Evolutionary conservation across 2,888 invertebrate genomes (phyloP), one percentile per base, ranked within the genome.

Genomic region (Thereva unica): DNA sequence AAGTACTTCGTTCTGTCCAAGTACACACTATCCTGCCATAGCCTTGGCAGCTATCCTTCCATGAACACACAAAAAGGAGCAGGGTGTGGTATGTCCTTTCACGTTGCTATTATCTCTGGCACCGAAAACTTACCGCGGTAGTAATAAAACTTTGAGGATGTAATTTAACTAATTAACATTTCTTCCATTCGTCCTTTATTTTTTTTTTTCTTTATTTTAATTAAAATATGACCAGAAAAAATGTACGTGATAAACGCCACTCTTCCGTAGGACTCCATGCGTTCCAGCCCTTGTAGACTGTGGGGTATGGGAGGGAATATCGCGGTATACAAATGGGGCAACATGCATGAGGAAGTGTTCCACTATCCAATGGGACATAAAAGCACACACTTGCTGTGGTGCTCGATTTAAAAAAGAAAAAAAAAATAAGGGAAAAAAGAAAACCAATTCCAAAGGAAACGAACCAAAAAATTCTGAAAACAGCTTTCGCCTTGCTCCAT

Each of bases 391-490:
- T 50, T 50, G 23, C 50, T 40, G 49, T 61, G 23, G 50, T 23
- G 40, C 41, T 12, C 23, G 45, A 41, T 49, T 9, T 50, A 50
- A 49, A 38, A n/a, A 7, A 61, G 49, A 40, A 50, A 61, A 41
- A 10, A 61, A 41, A 38, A 61, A 61, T 50, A 23, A 1, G 23
- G 23, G 61, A 23, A 61, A 50, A 49, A 38, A 9, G 34, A 61
- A 50, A 40, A 50, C 61, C 50, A 61, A 61, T 50, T 61, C 61
- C 49, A 41, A 38, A 61, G 50, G 40, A 61, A 61, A 61, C 50
- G 41, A 61, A 61, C 61, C 61, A 50, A 61, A 61, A 50, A 61
- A 61, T 61, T 61, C 50, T 61, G 34, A 50, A 61, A 61, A 61
- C 61, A 61, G 49, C 61, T 61, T 61, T 50, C 23, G 49, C 50